Evolutionary conservation across 2,113 vertebrate genomes (phyloP).

Genomic region (Perccottus glenii): DNA sequence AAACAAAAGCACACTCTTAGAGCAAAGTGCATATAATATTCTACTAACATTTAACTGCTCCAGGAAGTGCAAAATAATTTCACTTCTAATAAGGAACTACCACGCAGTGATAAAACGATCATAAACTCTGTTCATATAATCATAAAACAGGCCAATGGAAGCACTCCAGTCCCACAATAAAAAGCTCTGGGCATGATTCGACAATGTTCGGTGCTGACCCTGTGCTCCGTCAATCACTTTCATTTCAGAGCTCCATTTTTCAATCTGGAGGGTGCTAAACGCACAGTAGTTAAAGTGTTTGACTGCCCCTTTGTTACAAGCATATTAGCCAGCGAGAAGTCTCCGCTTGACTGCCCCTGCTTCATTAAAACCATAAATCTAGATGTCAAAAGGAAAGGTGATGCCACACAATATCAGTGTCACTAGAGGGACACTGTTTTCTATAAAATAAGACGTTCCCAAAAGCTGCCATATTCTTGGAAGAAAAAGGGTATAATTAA

Average conservation of each 20-base stretch:
- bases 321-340: slow-evolving; percentile 59
- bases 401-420: slow-evolving; percentile 48
- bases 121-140: slow-evolving; percentile 69
- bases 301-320: slow-evolving; percentile 63
- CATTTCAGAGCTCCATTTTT: slow-evolving; percentile 64
- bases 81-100: slow-evolving; percentile 61
- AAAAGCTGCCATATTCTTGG: neutral
- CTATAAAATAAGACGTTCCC: neutral
- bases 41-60: slow-evolving; percentile 67
- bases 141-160: slow-evolving; percentile 56
- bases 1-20: slow-evolving; percentile 22
- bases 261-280: slow-evolving; percentile 65
- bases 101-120: slow-evolving; percentile 58
- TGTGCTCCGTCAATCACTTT: slow-evolving; percentile 51
- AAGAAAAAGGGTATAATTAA: neutral
- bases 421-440: neutral
- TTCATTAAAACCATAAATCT: slow-evolving; percentile 79
- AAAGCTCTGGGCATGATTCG: slow-evolving; percentile 27
- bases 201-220: slow-evolving; percentile 44
- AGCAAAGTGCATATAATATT: slow-evolving; percentile 52
- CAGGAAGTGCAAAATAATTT: slow-evolving; percentile 63
- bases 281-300: slow-evolving; percentile 60
- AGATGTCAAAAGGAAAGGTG: slow-evolving; percentile 49
- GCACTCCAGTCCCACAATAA: slow-evolving; percentile 44
- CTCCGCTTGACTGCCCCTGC: slow-evolving; percentile 57